Evolutionary conservation across 1,140 invertebrate genomes (phyloP), one percentile per base, ranked within the genome.

Genomic region (Pseudachorutes palmiensis): DNA sequence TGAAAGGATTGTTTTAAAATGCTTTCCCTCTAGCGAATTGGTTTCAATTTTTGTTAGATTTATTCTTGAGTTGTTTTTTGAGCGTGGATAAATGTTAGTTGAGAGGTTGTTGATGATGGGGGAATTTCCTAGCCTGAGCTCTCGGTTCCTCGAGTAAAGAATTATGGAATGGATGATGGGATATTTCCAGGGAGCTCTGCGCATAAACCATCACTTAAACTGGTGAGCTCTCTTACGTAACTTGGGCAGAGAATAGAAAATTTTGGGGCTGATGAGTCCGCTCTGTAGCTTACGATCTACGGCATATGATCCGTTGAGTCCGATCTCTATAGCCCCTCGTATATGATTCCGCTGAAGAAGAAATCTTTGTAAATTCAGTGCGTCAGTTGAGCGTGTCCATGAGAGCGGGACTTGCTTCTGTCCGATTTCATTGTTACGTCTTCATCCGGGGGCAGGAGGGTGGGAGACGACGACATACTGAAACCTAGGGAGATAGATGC

Each of bases 381-480:
- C 51, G 12, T 55, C 51, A 55, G 51, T 55, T 55, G 51, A 55
- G 51, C 51, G 51, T 55, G 51, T 55, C 51, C 51, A 24, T 55
- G 51, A 14, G 19, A 19, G 9, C 5, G 51, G 51, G 24, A 14
- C 24, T 55, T 26, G 12, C 9, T 55, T 26, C 51, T 22, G 12
- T 55, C 51, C 36, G 36, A 55, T 16, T 55, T 24, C 51, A 55
- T 55, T 55, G 51, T 55, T 55, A 55, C 51, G 24, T 55, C 51
- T 55, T 55, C 51, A 55, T 55, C 24, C 19, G 51, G 24, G 51
- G 51, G 51, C 51, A 5, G 12, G 51, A 14, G 51, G 24, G 51
- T 24, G 9, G 24, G 24, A 22, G 14, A 55, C 51, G 14, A 55
- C 51, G 51, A 55, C 51, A 55, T 55, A 55, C 9, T 5, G 9